Conservation (phyloP, 2,888 invertebrate genomes). For the Eledona agricola region DNA sequence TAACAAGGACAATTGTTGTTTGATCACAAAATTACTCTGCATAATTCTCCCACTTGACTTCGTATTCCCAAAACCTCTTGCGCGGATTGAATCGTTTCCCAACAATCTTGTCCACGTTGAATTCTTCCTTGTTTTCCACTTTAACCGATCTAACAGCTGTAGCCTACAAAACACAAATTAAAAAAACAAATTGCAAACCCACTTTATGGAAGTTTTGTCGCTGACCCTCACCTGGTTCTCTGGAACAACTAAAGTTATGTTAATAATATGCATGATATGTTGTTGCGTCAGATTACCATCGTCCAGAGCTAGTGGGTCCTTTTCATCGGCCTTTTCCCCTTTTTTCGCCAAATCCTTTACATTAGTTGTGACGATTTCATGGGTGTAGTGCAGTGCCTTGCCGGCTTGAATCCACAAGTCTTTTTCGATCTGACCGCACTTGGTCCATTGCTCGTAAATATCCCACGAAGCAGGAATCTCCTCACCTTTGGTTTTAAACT, state of each 20-base stretch:
- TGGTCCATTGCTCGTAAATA: slow-evolving; percentile 84
- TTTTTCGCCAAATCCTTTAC: slow-evolving; percentile 66
- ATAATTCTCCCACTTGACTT: slow-evolving; percentile 87
- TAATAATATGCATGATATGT: no score
- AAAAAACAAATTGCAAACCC: slow-evolving; percentile 4
- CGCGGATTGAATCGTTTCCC: slow-evolving; percentile 85
- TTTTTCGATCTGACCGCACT: slow-evolving; percentile 76
- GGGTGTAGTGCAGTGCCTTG: slow-evolving; percentile 76
- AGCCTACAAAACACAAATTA: slow-evolving; percentile 8
- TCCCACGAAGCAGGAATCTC: slow-evolving; percentile 70
- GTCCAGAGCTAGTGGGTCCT: slow-evolving; percentile 46
- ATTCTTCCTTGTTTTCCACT: slow-evolving; percentile 63
- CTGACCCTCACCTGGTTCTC: no score
- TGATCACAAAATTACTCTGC: slow-evolving; percentile 69
- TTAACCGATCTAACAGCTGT: slow-evolving; percentile 6
- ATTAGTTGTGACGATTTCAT: slow-evolving; percentile 74
- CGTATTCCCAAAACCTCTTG: slow-evolving; percentile 79
- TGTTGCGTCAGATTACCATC: no score
- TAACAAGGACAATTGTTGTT: slow-evolving; percentile 9
- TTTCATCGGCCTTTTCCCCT: slow-evolving; percentile 39
- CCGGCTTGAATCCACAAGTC: slow-evolving; percentile 85
- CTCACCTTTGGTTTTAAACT: slow-evolving; percentile 63
- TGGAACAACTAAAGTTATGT: no score
- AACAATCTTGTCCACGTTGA: slow-evolving; percentile 82
- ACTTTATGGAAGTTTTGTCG: not conserved